These are phyloP conservation scores for Dascyllus trimaculatus DNA, from an alignment of 2,113 vertebrate species.

Conservation along the genomic window DNA sequence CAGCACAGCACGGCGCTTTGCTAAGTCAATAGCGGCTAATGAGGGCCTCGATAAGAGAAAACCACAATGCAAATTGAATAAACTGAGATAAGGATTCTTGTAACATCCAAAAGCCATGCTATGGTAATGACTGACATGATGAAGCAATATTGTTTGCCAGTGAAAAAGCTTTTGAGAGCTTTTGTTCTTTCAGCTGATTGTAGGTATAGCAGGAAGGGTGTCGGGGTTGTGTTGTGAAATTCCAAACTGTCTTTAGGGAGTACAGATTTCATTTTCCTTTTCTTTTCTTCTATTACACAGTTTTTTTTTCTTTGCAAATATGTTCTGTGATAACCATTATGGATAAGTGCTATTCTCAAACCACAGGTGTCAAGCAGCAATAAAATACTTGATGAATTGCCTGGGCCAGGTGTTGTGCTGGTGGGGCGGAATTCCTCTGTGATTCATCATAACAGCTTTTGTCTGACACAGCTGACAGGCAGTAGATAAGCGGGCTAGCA, in stretches of 20 bases:
- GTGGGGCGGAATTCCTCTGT: conserved; percentile 85
- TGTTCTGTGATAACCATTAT: conserved; percentile 73
- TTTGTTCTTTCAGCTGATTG: conserved; percentile 55
- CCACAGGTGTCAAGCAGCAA: conserved; percentile 78
- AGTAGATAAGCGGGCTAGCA: conserved; percentile 68
- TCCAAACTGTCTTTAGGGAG: conserved; percentile 49
- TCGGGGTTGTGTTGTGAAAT: conserved; percentile 45
- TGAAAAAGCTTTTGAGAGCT: conserved; percentile 55
- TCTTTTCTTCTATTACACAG: conserved; percentile 31
- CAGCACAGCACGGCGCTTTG: conserved; percentile 53
- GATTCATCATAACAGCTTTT: conserved; percentile 90
- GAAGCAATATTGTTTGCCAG: conserved; percentile 63
- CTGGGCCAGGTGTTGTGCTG: conserved; percentile 91
- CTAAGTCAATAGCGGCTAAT: conserved; percentile 78
- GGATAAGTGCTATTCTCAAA: conserved; percentile 68
- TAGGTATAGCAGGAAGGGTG: conserved; percentile 53
- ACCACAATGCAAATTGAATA: conserved; percentile 71
- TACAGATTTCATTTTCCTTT: conserved; percentile 33
- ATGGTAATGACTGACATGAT: conserved; percentile 58
- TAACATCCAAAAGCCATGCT: conserved; percentile 56
- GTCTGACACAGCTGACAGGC: conserved; percentile 89
- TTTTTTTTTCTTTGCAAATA: conserved; percentile 49
- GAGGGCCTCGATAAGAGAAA: conserved; percentile 56
- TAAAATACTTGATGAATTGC: conserved; percentile 81
- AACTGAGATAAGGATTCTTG: conserved; percentile 69